phyloP scores from a whole-genome alignment of 1,140 invertebrate species.

The Mamestra configurata region DNA sequence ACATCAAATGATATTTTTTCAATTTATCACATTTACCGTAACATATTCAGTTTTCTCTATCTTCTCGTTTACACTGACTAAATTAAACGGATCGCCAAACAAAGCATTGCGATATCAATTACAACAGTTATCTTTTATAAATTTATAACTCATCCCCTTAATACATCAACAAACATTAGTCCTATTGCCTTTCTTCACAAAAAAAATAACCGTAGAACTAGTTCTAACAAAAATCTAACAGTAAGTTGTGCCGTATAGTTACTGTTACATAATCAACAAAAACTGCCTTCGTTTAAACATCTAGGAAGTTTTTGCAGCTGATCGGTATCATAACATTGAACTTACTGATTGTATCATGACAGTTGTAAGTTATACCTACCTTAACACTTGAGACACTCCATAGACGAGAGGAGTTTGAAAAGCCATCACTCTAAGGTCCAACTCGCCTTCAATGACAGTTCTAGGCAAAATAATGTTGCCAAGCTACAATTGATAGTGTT shows the following conservation, averaged over 20 bases:
- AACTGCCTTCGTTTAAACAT: background rate
- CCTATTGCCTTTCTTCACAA: background rate
- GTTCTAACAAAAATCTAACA: too few species aligned
- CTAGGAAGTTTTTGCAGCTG: background rate
- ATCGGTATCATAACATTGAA: slow-evolving; percentile 1
- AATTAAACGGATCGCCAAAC: too few species aligned
- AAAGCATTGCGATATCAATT: too few species aligned
- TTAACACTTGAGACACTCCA: background rate
- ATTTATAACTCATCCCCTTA: background rate
- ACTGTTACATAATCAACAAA: background rate
- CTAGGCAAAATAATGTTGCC: too few species aligned
- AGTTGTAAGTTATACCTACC: background rate
- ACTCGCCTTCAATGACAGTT: too few species aligned
- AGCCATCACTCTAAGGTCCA: background rate
- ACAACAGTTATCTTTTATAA: too few species aligned
- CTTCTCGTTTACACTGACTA: too few species aligned
- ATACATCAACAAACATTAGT: background rate
- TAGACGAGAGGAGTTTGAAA: background rate
- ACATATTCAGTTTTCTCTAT: too few species aligned
- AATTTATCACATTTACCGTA: too few species aligned
- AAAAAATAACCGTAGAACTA: background rate
- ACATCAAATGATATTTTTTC: too few species aligned
- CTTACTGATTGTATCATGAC: background rate
- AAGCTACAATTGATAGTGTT: too few species aligned
- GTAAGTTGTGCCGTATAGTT: too few species aligned